Evolutionary conservation across 1,140 invertebrate species (phyloP), one percentile per base, ranked within the genome.

Genomic region (Calephelis nemesis): DNA sequence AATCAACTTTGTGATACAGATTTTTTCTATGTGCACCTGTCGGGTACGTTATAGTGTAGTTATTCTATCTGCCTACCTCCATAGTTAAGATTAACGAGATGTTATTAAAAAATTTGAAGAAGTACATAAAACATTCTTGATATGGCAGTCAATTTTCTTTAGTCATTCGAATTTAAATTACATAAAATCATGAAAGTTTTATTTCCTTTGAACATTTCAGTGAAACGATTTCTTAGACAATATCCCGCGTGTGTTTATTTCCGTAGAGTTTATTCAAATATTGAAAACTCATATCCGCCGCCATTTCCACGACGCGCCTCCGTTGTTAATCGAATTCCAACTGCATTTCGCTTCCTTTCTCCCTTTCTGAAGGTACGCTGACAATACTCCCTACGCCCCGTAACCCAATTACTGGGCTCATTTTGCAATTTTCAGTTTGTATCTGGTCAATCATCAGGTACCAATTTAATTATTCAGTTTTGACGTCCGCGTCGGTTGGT

Each of bases 231-330:
- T 62, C 71, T 54, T 67, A 73, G 78, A 84, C 82, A 91, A 89
- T 89, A 91, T 91, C 85, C 86, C 84, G 81, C 72, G 74, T 71
- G 72, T 90, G 87, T 90, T 90, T 88, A 86, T 84, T 89, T 89
- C 87, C 88, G 79, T 72, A 74, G 48, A 82, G 81, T 86, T 89
- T 88, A 82, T 89, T 87, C 87, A 83, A 85, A 87, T 89, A 85
- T 86, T 71, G 83, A 84, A 87, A 84, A 84, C 78, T 83, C 80
- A 91, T 91, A 87, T 88, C 88, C 86, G 77, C 74, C 71, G 75
- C 80, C 73, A 88, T 89, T 87, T 90, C 87, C 79, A 68, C 79
- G 67, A 70, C 67, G 65, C 65, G 73, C 72, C 73, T 72, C 66
- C 52, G 70, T 69, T 60, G 66, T 74, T 87, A 85, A 87, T 84